phyloP scores from a whole-genome alignment of 2,888 invertebrate species.

The Trissolcus brochymenae region DNA sequence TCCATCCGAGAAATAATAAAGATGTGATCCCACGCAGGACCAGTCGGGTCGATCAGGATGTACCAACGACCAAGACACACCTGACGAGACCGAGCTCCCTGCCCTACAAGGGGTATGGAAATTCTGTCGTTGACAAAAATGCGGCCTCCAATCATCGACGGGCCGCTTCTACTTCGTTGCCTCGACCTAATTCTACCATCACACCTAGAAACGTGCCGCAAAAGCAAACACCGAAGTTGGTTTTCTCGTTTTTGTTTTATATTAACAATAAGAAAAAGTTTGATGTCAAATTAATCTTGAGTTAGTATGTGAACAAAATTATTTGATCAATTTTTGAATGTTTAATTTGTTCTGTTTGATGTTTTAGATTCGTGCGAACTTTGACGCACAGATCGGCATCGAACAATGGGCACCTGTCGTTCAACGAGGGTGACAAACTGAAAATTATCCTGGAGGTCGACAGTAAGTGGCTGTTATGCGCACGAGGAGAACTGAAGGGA shows the following conservation, averaged over 20 bases:
- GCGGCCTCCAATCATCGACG: slow-evolving; percentile 78
- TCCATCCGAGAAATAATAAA: slow-evolving; percentile 56
- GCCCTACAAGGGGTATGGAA: slow-evolving; percentile 78
- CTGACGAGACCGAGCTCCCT: slow-evolving; percentile 82
- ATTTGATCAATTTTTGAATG: neutral
- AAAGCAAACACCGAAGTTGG: slow-evolving; percentile 77
- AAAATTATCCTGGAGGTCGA: slow-evolving; percentile 86
- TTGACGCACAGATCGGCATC: slow-evolving; percentile 86
- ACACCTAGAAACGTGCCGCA: slow-evolving; percentile 63
- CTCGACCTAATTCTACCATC: slow-evolving; percentile 77
- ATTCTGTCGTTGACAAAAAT: slow-evolving; percentile 68
- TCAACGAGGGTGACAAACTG: slow-evolving; percentile 86
- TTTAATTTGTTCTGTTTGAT: too few relatives aligned
- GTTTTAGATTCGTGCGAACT: slow-evolving; percentile 83
- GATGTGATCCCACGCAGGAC: slow-evolving; percentile 75
- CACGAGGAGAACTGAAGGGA: slow-evolving; percentile 86
- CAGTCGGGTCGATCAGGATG: slow-evolving; percentile 79
- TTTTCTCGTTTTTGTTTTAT: neutral
- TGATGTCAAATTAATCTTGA: neutral
- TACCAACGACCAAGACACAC: slow-evolving; percentile 73
- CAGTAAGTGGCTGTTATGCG: slow-evolving; percentile 85
- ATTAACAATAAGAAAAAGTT: too few relatives aligned
- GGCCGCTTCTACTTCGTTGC: slow-evolving; percentile 83
- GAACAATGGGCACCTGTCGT: slow-evolving; percentile 86
- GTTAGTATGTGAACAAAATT: neutral